phyloP scores from a whole-genome alignment of 1,140 invertebrate species.

The Venturia canescens region DNA sequence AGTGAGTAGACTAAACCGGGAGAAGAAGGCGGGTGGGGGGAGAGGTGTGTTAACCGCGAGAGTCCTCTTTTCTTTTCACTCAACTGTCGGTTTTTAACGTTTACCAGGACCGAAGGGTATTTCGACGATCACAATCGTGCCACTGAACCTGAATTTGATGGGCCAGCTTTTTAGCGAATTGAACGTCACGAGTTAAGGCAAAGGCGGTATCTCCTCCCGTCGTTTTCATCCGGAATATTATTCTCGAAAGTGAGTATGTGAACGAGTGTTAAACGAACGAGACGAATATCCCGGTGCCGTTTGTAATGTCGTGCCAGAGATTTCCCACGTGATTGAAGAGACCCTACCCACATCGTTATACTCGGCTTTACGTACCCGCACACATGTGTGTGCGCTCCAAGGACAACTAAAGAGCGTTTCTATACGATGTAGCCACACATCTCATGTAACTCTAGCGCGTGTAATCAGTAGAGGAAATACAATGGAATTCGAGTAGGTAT shows the following conservation, averaged over 20 bases:
- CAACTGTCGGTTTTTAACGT: not conserved
- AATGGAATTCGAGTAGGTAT: conserved; percentile 69
- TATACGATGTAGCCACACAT: conserved; percentile 22
- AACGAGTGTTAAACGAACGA: conserved; percentile 5
- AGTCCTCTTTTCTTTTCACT: conserved; percentile 16
- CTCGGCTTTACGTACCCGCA: not conserved
- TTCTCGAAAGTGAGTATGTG: not conserved
- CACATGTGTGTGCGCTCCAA: not conserved
- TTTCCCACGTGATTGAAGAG: conserved; percentile 50
- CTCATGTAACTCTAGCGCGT: conserved; percentile 44
- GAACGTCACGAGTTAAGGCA: not conserved
- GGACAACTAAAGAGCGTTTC: conserved; percentile 8
- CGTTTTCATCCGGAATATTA: not conserved
- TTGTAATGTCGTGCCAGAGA: conserved; percentile 33
- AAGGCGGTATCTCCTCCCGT: not conserved
- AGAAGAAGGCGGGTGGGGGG: not conserved
- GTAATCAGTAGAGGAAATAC: conserved; percentile 68
- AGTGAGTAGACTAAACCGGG: not conserved
- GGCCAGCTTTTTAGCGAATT: not conserved
- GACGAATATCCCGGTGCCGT: conserved; percentile 33
- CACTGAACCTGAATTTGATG: not conserved
- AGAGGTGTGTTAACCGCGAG: conserved; percentile 17
- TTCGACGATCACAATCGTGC: conserved; percentile 8
- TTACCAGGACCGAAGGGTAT: not conserved
- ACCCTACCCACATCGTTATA: conserved; percentile 36